Percentiles rank a stretch among this genome's conserved stretches.
phyloP scores from a whole-genome alignment of 2,888 invertebrate genomes.

The Willowsia nigromaculata region DNA sequence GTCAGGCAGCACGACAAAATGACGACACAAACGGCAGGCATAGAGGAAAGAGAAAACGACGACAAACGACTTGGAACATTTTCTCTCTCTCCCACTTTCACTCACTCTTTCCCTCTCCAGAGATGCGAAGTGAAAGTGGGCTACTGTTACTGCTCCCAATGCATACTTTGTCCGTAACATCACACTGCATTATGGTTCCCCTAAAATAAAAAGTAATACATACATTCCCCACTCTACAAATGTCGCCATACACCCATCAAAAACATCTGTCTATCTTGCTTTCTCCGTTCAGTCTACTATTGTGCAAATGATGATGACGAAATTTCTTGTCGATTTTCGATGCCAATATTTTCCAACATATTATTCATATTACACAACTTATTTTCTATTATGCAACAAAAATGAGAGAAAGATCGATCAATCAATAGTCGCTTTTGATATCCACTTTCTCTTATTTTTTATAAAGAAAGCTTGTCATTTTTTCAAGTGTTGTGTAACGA shows the following conservation, averaged over 20 bases:
- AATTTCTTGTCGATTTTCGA: too few relatives aligned
- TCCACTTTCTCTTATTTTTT: too few relatives aligned
- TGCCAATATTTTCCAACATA: too few relatives aligned
- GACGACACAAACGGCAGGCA: neutral
- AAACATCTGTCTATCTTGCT: neutral
- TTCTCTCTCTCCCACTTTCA: neutral
- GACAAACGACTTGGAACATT: conserved; percentile 5
- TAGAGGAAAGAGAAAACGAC: neutral
- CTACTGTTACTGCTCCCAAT: neutral
- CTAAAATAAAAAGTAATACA: too few relatives aligned
- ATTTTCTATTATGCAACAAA: neutral
- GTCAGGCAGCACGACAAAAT: neutral
- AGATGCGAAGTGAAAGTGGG: conserved; percentile 1
- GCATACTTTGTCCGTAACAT: too few relatives aligned
- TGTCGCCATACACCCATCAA: neutral
- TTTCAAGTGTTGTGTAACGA: too few relatives aligned
- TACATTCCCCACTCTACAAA: too few relatives aligned
- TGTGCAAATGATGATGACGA: neutral
- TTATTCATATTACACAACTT: neutral
- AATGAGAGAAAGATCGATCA: neutral
- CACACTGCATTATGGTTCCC: too few relatives aligned
- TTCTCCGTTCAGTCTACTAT: neutral
- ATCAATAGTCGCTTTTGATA: neutral
- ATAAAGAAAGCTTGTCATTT: too few relatives aligned
- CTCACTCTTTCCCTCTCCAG: neutral